phyloP scores from a whole-genome alignment of 2,888 invertebrate genomes.

The Hyppa rectilinea region DNA sequence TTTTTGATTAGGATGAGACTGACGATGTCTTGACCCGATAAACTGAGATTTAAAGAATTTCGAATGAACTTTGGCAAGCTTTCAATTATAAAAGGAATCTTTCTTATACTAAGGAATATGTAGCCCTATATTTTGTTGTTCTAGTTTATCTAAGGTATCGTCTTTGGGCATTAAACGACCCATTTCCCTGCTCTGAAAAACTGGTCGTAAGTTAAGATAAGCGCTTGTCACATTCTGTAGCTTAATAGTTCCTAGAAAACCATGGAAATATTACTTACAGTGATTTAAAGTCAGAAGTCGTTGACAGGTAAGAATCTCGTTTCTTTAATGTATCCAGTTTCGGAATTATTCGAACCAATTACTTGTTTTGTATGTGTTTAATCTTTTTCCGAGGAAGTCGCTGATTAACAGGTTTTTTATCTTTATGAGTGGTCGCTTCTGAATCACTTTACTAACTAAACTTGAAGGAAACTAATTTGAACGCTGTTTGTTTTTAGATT shows the following conservation, averaged over 20 bases:
- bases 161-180: conserved; percentile 24
- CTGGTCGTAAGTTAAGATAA: conserved; percentile 40
- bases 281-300: conserved; percentile 61
- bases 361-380: conserved; percentile 77
- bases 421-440: conserved; percentile 76
- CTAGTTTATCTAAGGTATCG: conserved; percentile 34
- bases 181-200: conserved; percentile 31
- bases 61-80: neutral
- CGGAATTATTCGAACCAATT: conserved; percentile 77
- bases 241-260: conserved; percentile 41
- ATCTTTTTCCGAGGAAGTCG: conserved; percentile 81
- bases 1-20: neutral
- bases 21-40: neutral
- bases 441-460: conserved; percentile 77
- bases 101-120: neutral
- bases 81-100: neutral
- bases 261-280: conserved; percentile 56
- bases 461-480: conserved; percentile 63
- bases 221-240: conserved; percentile 43
- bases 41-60: neutral
- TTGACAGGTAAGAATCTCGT: conserved; percentile 71
- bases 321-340: conserved; percentile 76
- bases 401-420: conserved; percentile 84
- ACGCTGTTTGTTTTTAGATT: conserved; percentile 57
- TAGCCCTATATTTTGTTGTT: conserved; percentile 8